Base-by-base conservation (phyloP, 1,140 invertebrate species). In the Papilio polyxenes region DNA sequence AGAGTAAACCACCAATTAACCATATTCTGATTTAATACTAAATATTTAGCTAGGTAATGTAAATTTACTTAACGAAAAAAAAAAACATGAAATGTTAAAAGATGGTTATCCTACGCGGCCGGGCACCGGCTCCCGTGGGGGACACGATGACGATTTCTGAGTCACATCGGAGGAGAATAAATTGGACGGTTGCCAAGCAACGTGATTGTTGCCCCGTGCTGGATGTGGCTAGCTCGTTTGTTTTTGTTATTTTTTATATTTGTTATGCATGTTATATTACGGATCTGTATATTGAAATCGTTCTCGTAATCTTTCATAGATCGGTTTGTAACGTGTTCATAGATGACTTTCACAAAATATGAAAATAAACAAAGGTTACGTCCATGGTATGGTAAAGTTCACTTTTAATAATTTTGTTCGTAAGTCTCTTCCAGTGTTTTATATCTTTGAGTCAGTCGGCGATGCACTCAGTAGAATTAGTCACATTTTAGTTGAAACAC, bases 71-170 rank as follows among this genome's bases (percentile, higher is more conserved):
- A n/a, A n/a, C n/a, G 7, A 11, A 59, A 59, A n/a, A 6, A n/a
- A 11, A 59, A 59, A n/a, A 6, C 15, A 23, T 65, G 10, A 11
- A 65, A 31, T 65, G 3, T 6, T 51, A 15, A 56, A 77, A 11
- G 44, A 77, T 77, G 75, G 75, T 53, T 9, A 53, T 23, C 44
- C 75, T 53, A 37, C 3, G 7, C 48, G 20, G 49, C 75, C 75
- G n/a, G 75, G 48, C 49, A 77, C 20, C 76, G 69, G 23, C 53
- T 80, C 78, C 78, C 82, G 23, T 44, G 56, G 78, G 82, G 49
- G 56, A 77, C 53, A 78, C 69, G 40, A 20, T 76, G 82, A 80
- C 82, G 72, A 48, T 83, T 83, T 83, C 75, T 83, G 82, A 83
- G 53, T 83, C 82, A 83, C 82, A 80, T 69, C 78, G 78, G 75